Evolutionary conservation across 2,888 invertebrate species (phyloP), one percentile per base, ranked within the genome.

Genomic region (Globia sparganii): DNA sequence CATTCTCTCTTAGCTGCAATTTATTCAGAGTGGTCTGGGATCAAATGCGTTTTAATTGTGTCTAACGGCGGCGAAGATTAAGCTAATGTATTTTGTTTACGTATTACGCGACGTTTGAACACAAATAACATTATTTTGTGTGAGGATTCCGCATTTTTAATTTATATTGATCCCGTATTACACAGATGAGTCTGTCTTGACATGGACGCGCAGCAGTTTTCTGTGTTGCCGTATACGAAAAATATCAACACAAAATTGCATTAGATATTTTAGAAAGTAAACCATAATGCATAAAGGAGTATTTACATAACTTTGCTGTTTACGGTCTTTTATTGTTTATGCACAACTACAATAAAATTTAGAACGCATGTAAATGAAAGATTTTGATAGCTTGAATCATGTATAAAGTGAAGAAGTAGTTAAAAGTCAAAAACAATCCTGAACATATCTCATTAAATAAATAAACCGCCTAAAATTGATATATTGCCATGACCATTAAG

Each of bases 151-250:
- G 90, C 93, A 95, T 95, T 94, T 95, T 93, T 92, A 94, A 91
- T 93, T 93, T 94, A 91, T 96, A 96, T 96, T 96, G 96, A 96
- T 96, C 95, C 93, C 91, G 90, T 91, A 89, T 88, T 92, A 93
- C 93, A 93, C 93, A 94, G 92, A 94, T 91, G 93, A 93, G 93
- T 65, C 91, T 93, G 92, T 91, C 94, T 94, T 96, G 96, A 95
- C 96, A 96, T 94, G 96, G 96, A 96, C 96, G 96, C 96, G 95
- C 96, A 95, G 95, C 92, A 94, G 92, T 91, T 91, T 91, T 86
- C 37, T 79, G 89, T 91, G 93, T 94, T 95, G 93, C 96, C 92
- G 90, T 71, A 67, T 21, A 46, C 11, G 67, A 78, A 88, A 89
- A 81, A 83, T 81, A 66, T 65, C 61, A 80, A 59, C 75, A 66